These are phyloP conservation scores for Cyclophora punctaria DNA, from an alignment of 2,888 invertebrate species.

Conservation along the genomic window DNA sequence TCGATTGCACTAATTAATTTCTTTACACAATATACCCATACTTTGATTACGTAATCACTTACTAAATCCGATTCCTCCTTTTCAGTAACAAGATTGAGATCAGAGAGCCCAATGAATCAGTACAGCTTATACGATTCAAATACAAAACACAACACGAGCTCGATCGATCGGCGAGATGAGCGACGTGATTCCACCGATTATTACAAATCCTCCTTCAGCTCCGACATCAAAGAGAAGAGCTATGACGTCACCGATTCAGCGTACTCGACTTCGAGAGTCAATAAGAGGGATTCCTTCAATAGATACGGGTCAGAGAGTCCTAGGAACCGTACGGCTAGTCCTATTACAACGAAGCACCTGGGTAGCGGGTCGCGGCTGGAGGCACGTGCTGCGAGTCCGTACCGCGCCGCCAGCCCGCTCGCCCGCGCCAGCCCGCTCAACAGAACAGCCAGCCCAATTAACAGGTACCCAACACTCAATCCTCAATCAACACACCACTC, in stretches of 20 bases:
- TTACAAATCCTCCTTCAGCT: conserved; percentile 56
- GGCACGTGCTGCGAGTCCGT: conserved; percentile 53
- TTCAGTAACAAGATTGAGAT: conserved; percentile 62
- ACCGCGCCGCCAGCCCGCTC: conserved; percentile 54
- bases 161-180: conserved; percentile 63
- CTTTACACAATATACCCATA: background rate
- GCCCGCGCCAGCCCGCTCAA: conserved; percentile 69
- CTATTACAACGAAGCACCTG: conserved; percentile 72
- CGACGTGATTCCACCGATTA: conserved; percentile 59
- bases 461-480: conserved; percentile 39
- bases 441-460: conserved; percentile 73
- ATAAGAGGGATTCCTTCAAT: conserved; percentile 51
- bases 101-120: conserved; percentile 65
- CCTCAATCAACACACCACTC: background rate
- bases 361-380: conserved; percentile 66
- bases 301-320: conserved; percentile 65
- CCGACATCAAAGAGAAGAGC: conserved; percentile 58
- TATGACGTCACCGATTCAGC: conserved; percentile 65
- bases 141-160: conserved; percentile 51
- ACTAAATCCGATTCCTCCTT: conserved; percentile 12
- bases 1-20: background rate
- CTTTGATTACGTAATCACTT: background rate
- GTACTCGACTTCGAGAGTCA: conserved; percentile 55
- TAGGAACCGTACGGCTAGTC: conserved; percentile 61
- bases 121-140: conserved; percentile 56